Percentiles rank a stretch among this genome's conserved stretches.
These are phyloP conservation scores for Leontopithecus rosalia DNA, from an alignment of 2,797 vertebrate genomes.

Conservation along the genomic window DNA sequence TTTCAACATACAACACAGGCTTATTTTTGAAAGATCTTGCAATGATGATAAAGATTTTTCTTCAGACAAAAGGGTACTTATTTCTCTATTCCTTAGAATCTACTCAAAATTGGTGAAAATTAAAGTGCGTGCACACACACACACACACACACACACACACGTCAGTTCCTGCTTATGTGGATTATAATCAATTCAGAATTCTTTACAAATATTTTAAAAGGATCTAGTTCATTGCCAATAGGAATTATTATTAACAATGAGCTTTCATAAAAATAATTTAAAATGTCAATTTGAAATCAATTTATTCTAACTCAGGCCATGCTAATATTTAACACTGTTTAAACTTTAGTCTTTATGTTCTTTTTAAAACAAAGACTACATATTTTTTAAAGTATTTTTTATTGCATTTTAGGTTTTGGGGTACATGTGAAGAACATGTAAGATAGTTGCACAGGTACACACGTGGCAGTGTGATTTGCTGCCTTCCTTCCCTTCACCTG, in stretches of 20 bases:
- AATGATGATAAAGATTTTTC: background rate
- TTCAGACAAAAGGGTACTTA: background rate
- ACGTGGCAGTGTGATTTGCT: no score
- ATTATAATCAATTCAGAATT: slow-evolving; percentile 8
- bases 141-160: background rate
- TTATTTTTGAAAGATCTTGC: background rate
- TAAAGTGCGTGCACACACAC: background rate
- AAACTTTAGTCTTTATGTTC: background rate
- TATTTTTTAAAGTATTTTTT: background rate
- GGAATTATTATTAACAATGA: background rate
- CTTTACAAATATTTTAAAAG: background rate
- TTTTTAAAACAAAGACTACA: background rate
- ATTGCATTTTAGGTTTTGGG: no score
- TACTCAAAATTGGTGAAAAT: background rate
- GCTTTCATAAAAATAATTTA: background rate
- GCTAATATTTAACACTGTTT: background rate
- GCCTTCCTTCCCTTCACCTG: no score
- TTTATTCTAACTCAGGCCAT: background rate
- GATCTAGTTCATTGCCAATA: background rate
- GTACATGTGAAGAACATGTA: no score
- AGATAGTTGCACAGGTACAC: no score
- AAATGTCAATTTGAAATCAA: background rate
- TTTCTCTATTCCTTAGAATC: background rate
- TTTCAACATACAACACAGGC: background rate
- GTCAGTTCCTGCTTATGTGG: background rate